Conservation (phyloP, 1,140 invertebrate species). For the Drosophila navojoa region DNA sequence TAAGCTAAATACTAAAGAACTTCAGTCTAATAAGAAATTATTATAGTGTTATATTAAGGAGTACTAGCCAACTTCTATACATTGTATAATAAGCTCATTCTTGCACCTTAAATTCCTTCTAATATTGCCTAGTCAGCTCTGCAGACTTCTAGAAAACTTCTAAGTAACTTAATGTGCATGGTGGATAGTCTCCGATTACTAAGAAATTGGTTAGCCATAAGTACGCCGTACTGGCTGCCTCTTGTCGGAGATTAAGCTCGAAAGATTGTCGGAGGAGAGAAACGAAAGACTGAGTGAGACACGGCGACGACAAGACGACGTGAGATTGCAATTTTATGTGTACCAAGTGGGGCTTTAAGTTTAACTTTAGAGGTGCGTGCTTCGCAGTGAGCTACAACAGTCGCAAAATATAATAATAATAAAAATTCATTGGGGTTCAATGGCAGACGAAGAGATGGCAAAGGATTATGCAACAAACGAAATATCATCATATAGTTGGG, state of each 20-base stretch:
- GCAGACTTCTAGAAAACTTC: not conserved
- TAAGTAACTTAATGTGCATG: constrained; percentile 1
- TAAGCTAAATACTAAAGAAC: no score
- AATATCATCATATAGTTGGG: constrained; percentile 63
- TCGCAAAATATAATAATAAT: constrained; percentile 4
- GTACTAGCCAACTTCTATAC: no score
- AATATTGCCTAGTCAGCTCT: not conserved
- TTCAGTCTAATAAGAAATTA: no score
- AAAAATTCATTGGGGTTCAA: constrained; percentile 66
- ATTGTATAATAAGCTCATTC: no score
- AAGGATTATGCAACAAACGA: constrained; percentile 79
- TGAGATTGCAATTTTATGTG: constrained; percentile 77
- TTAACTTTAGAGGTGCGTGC: constrained; percentile 5
- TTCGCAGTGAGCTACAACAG: constrained; percentile 13
- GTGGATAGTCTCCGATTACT: constrained; percentile 45
- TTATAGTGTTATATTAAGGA: no score
- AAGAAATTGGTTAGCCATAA: constrained; percentile 68
- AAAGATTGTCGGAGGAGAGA: constrained; percentile 58
- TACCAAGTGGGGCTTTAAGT: constrained; percentile 46
- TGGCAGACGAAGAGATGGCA: constrained; percentile 44
- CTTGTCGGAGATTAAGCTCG: constrained; percentile 60
- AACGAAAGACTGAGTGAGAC: not conserved
- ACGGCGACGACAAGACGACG: constrained; percentile 32
- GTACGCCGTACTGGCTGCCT: constrained; percentile 36
- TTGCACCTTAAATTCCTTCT: not conserved